Evolutionary conservation across 2,888 invertebrate species (phyloP), one percentile per base, ranked within the genome.

Genomic region (Cryptocephalus primarius): DNA sequence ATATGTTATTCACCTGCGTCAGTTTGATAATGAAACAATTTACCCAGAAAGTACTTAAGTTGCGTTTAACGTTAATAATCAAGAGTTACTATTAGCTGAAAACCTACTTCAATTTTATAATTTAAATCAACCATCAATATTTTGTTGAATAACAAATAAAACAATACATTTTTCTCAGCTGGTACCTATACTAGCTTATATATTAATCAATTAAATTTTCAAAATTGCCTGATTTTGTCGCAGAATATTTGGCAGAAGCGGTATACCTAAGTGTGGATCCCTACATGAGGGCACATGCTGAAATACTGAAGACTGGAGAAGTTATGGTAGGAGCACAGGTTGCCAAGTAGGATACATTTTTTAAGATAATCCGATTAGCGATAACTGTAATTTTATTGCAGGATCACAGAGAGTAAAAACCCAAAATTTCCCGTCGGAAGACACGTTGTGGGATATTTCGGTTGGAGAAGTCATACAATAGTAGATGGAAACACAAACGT

Each of bases 211-310:
- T 31, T 34, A 2, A 39, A 13, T 22, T 22, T 22, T 22, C 22
- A 22, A 22, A 22, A 22, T 22, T 22, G 22, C 22, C 2, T 6
- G 6, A 22, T 22, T 22, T 6, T 22, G 22, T 22, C 22, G 22
- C 62, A 82, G 82, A 83, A 69, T 76, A 80, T 56, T 68, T 85
- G 44, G 72, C 77, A 2, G 75, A 85, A 70, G 84, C 84, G 1
- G 74, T 79, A 57, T 84, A 75, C 60, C 61, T 84, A 1, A 83
- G 83, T 53, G 81, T 85, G 12, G 86, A 86, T 65, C 85, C 86
- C 1, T 85, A 83, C 51, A 81, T 82, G 79, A 72, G 82, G 53
- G 73, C 74, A 1, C 78, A 76, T 52, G 71, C 75, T 32, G 32
- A 31, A 66, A 3, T 8, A 6, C 11, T 42, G 13, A 40, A 36